Evolutionary conservation across 2,113 vertebrate species (phyloP).

Genomic region (Varanus komodoensis): DNA sequence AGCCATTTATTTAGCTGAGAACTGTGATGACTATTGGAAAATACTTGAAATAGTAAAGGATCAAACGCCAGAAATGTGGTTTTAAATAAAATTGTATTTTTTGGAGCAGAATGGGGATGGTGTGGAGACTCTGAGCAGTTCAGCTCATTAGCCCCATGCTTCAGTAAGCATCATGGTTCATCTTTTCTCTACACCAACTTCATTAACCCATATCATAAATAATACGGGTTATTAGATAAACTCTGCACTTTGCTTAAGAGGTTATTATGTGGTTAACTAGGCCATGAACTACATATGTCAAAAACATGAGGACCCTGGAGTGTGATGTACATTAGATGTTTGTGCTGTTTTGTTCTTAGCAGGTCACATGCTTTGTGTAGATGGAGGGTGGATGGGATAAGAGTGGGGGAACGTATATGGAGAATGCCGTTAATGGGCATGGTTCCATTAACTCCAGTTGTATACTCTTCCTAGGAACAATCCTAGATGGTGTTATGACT

Average conservation of each 20-base stretch:
- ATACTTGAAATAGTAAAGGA: background rate
- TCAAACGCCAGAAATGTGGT: background rate
- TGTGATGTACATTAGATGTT: background rate
- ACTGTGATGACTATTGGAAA: background rate
- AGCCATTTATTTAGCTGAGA: background rate
- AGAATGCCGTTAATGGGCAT: background rate
- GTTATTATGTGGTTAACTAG: fast-evolving
- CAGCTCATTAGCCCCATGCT: background rate
- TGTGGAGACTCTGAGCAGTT: background rate
- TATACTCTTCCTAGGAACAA: background rate
- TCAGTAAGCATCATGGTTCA: fast-evolving
- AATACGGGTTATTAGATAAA: slow-evolving; percentile 34
- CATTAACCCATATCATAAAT: background rate
- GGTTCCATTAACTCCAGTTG: background rate
- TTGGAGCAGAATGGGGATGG: background rate
- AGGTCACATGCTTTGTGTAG: background rate
- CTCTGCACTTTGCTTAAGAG: background rate
- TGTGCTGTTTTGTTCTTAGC: fast-evolving
- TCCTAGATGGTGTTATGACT: background rate
- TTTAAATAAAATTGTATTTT: background rate
- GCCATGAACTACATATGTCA: slow-evolving; percentile 18
- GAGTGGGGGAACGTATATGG: background rate
- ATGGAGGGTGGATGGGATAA: background rate
- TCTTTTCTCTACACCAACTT: fast-evolving
- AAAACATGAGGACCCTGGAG: background rate